Evolutionary conservation across 2,888 invertebrate species (phyloP), one percentile per base, ranked within the genome.

Genomic region (Temnothorax ravouxi): DNA sequence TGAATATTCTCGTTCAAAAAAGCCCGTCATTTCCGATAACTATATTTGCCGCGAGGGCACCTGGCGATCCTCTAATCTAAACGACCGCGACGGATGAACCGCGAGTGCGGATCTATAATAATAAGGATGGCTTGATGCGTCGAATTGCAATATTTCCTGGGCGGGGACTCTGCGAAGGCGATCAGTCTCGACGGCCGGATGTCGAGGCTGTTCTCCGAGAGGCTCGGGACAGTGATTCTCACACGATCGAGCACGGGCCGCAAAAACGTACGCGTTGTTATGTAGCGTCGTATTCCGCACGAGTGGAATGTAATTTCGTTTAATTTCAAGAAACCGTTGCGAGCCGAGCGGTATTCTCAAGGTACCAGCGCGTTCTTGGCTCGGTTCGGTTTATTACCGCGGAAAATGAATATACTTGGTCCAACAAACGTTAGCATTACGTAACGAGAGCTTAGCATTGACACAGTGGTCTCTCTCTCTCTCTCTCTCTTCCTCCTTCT

Each of bases 371-470:
- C 71, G 69, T 76, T 76, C 80, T 87, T 89, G 89, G 82, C 82
- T 21, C 6, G 41, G n/a, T 25, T 41, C 21, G 21, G 4, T 25
- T 77, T 61, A 66, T 86, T 86, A 89, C 61, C 86, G 79, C 84
- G 21, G 82, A 83, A 89, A 83, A 84, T 74, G 82, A 89, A 72
- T 83, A 66, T 83, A 83, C 66, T 72, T 71, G 67, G 50, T 50
- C 62, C 47, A 44, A 69, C 54, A 34, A 47, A 25, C 11, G 34
- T 64, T 56, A 9, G 29, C 18, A 59, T 88, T 88, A 88, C 81
- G 74, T 71, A 88, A 88, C 59, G 52, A 69, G 56, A 38, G 54
- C 76, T 88, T 77, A 75, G 50, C 89, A 86, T 86, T 86, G 84
- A 85, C 76, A 85, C 76, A 87, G 66, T 86, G 64, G 44, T 64